These are phyloP conservation scores for Ricordea florida DNA, from an alignment of 92 coral and sea anemone genomes.

Conservation along the genomic window DNA sequence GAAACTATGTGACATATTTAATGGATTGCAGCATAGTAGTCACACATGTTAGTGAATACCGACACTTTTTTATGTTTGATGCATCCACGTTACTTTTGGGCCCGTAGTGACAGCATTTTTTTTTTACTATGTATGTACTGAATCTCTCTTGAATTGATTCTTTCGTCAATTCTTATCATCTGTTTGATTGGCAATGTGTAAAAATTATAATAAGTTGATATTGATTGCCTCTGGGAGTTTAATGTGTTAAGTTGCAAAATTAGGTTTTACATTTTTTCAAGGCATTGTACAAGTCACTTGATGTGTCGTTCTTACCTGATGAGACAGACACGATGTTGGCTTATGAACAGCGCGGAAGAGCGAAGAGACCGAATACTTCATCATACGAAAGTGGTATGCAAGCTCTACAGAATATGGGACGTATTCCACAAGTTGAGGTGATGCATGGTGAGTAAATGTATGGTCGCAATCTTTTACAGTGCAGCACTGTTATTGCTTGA, in stretches of 20 bases:
- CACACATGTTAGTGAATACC: too few species aligned
- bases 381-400: slow-evolving; percentile 96
- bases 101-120: too few species aligned
- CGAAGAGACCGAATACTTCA: slow-evolving; percentile 47
- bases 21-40: too few species aligned
- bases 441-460: slow-evolving; percentile 71
- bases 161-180: too few species aligned
- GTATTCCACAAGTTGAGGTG: slow-evolving; percentile 91
- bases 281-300: slow-evolving; percentile 71
- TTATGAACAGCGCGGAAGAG: slow-evolving; percentile 87
- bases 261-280: neutral
- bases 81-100: too few species aligned
- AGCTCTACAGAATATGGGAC: slow-evolving; percentile 82
- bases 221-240: too few species aligned
- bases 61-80: too few species aligned
- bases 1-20: too few species aligned
- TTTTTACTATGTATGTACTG: too few species aligned
- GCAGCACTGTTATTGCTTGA: neutral
- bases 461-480: neutral
- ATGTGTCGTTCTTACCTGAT: slow-evolving; percentile 76
- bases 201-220: too few species aligned
- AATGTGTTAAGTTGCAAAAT: neutral
- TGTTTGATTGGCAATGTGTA: too few species aligned
- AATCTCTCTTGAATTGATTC: too few species aligned
- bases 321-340: slow-evolving; percentile 87